Evolutionary conservation across 1,140 invertebrate genomes (phyloP), one percentile per base, ranked within the genome.

Genomic region (Pomacea maculata): DNA sequence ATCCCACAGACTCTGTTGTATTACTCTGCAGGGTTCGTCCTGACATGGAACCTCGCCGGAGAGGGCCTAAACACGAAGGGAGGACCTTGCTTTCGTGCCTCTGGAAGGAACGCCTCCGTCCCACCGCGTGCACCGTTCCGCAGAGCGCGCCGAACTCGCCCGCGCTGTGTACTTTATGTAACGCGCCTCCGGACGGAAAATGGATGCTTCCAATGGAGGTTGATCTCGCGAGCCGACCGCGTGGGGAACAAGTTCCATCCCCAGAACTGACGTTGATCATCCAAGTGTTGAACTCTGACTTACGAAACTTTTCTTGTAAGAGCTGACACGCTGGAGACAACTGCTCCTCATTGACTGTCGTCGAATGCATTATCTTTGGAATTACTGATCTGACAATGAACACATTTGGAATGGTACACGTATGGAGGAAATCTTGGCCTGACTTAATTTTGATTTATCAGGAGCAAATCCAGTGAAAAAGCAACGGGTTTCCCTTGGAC

Each of bases 231-330:
- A 12, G 57, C 52, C 21, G n/a, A 29, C 19, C 67, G 6, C 25
- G 77, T 19, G 15, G 34, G 17, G 11, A 10, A n/a, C 57, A 61
- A n/a, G 52, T 3, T 7, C 65, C 21, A 17, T 70, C 52, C 25
- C 52, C 19, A 25, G 77, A 78, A 25, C 25, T 67, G 17, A 78
- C 77, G 21, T 29, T 78, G 67, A 78, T 78, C 0, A 78, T 12
- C 34, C 67, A 45, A 54, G 77, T 61, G 15, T 61, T 61, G 15
- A 61, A 61, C 57, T 61, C 57, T 1, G 57, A 61, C 57, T 61
- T 61, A 14, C 57, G 57, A 61, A 61, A 61, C 15, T 61, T 61
- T 61, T 61, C 57, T 17, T 61, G 57, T 17, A 61, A 61, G 4
- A 61, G 57, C 57, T 61, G 57, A 61, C 57, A 61, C 57, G 57